Percentiles rank a stretch among this genome's conserved stretches.
phyloP scores from a whole-genome alignment of 2,113 vertebrate species.

The Ammodramus savannarum region DNA sequence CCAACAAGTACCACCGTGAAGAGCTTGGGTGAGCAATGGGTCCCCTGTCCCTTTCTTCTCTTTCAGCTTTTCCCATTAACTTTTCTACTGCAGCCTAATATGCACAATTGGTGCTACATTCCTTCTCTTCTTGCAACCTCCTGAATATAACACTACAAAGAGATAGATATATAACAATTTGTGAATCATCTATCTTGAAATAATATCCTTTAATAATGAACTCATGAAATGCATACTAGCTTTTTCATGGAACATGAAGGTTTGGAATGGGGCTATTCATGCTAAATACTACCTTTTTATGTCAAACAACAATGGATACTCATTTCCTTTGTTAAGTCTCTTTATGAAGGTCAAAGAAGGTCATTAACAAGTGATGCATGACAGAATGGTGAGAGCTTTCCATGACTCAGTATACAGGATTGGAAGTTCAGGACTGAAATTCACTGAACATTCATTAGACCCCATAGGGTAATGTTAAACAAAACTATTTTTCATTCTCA shows the following conservation, averaged over 20 bases:
- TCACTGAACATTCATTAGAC: background rate
- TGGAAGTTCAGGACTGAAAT: constrained; percentile 44
- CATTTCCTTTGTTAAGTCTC: background rate
- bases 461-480: background rate
- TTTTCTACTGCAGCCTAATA: background rate
- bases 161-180: background rate
- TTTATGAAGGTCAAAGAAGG: background rate
- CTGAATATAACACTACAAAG: background rate
- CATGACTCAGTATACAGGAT: background rate
- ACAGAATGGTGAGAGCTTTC: background rate
- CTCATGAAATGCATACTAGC: background rate
- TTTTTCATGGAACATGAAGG: background rate
- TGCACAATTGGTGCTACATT: background rate
- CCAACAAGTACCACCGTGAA: background rate
- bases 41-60: background rate
- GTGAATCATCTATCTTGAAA: background rate
- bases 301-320: background rate
- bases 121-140: background rate
- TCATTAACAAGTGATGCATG: background rate
- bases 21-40: background rate
- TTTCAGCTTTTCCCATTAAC: background rate
- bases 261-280: background rate
- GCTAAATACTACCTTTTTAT: background rate
- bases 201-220: background rate
- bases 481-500: background rate